Conservation (phyloP, 1,140 invertebrate species). For the Lordiphosa stackelbergi region DNA sequence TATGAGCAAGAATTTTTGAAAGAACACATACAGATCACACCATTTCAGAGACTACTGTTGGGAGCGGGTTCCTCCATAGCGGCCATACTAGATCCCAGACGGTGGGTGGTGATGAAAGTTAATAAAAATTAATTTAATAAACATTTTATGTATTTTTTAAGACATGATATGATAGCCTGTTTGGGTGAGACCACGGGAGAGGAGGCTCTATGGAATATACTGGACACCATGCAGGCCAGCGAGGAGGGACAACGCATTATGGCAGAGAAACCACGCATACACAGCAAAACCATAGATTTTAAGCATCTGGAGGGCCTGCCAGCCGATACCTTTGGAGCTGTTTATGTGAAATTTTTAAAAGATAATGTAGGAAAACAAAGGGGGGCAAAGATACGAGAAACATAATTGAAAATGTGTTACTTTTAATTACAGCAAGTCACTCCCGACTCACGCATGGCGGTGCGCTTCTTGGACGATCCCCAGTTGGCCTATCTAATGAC, state of each 20-base stretch:
- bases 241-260: constrained; percentile 86
- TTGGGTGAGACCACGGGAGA: constrained; percentile 93
- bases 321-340: constrained; percentile 88
- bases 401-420: too few species aligned
- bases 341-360: constrained; percentile 89
- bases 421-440: constrained; percentile 85
- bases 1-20: constrained; percentile 68
- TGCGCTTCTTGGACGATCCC: constrained; percentile 94
- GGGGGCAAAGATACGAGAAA: too few species aligned
- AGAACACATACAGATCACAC: constrained; percentile 85
- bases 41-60: constrained; percentile 86
- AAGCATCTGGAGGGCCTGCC: constrained; percentile 85
- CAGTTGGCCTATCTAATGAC: constrained; percentile 97
- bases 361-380: constrained; percentile 83
- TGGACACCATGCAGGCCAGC: constrained; percentile 79
- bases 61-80: constrained; percentile 88
- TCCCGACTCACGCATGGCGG: constrained; percentile 91
- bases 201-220: constrained; percentile 84
- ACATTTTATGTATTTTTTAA: constrained; percentile 36
- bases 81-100: constrained; percentile 84
- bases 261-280: constrained; percentile 90
- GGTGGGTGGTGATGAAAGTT: constrained; percentile 28
- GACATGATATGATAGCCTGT: constrained; percentile 95
- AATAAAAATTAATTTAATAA: neutral
- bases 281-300: constrained; percentile 88